Evolutionary conservation across 2,888 invertebrate species (phyloP).

Genomic region (Elaeidobius kamerunicus): DNA sequence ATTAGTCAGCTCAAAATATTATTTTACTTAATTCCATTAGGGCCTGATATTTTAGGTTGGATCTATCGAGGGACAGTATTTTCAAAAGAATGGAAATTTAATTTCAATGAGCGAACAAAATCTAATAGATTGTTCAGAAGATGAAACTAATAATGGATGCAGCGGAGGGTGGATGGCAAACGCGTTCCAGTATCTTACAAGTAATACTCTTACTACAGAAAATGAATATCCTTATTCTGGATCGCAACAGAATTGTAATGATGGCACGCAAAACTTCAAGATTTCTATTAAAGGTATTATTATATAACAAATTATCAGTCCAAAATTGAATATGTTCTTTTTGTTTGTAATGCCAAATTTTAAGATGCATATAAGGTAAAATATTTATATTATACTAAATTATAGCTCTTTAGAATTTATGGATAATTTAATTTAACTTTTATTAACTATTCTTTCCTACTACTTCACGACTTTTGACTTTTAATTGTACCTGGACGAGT

Average conservation of each 20-base stretch:
- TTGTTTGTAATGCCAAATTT: no score
- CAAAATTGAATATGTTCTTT: no score
- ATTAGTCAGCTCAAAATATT: constrained; percentile 3
- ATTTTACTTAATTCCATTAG: no score
- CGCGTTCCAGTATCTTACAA: constrained; percentile 75
- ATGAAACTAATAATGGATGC: constrained; percentile 81
- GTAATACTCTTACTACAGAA: constrained; percentile 81
- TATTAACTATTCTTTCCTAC: no score
- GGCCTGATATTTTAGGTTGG: constrained; percentile 82
- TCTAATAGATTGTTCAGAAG: constrained; percentile 67
- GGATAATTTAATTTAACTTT: no score
- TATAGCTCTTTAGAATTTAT: no score
- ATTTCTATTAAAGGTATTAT: constrained; percentile 15
- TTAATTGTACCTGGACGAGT: no score
- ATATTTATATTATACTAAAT: no score
- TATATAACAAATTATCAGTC: not conserved
- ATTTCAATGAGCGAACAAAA: constrained; percentile 83
- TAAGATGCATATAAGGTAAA: no score
- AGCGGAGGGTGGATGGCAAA: constrained; percentile 75
- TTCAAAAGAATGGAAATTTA: constrained; percentile 69
- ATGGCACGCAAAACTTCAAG: not conserved
- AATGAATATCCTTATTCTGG: constrained; percentile 69
- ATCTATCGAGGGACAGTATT: constrained; percentile 83
- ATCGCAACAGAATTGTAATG: constrained; percentile 61
- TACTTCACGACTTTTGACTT: no score